Conservation (phyloP, 1,140 invertebrate genomes). For the Neodiprion lecontei region DNA sequence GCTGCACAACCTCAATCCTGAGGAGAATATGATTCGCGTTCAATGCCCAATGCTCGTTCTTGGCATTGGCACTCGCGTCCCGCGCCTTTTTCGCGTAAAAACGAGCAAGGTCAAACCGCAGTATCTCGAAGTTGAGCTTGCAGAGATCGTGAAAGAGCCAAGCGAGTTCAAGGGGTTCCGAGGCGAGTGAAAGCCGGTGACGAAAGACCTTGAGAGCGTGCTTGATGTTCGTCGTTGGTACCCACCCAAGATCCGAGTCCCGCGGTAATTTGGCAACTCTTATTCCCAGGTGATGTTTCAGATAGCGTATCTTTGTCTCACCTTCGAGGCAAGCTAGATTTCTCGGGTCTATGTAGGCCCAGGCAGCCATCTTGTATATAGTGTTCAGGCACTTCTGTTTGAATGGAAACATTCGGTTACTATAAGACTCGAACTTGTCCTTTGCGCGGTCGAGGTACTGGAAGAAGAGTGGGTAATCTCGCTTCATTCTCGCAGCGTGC, state of each 20-base stretch:
- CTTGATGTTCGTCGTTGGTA: constrained; percentile 28
- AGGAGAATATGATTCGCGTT: constrained; percentile 45
- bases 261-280: constrained; percentile 35
- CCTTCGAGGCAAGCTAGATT: constrained; percentile 33
- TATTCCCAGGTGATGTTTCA: constrained; percentile 47
- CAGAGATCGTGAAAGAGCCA: constrained; percentile 51
- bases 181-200: constrained; percentile 43
- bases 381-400: constrained; percentile 38
- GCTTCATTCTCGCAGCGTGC: constrained; percentile 31
- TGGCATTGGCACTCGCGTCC: constrained; percentile 29
- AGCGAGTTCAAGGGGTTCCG: constrained; percentile 39
- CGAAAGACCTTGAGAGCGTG: constrained; percentile 33
- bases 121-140: constrained; percentile 40
- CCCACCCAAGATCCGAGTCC: constrained; percentile 47
- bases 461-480: constrained; percentile 44
- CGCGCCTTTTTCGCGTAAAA: constrained; percentile 47
- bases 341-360: constrained; percentile 44
- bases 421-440: constrained; percentile 41
- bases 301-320: constrained; percentile 25
- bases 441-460: constrained; percentile 38
- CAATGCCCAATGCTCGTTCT: constrained; percentile 37
- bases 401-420: constrained; percentile 36
- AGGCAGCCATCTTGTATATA: constrained; percentile 44
- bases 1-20: constrained; percentile 44
- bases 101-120: constrained; percentile 44